Base-by-base conservation (phyloP, 1,140 invertebrate genomes). In the Patella vulgata region DNA sequence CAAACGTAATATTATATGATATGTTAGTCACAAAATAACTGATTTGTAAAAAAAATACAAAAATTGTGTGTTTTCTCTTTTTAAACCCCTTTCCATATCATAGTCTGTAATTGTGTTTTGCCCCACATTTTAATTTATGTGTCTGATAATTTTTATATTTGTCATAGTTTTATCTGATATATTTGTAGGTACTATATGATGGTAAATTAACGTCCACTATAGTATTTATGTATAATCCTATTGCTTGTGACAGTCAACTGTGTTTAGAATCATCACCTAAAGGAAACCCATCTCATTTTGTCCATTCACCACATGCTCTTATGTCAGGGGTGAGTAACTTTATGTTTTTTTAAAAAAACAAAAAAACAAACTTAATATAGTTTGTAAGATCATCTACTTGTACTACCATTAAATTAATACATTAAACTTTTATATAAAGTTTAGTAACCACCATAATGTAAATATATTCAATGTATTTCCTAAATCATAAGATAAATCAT, bases 181-280 rank as follows among this genome's bases (percentile, higher is more conserved):
- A n/a, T n/a, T 82, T 86, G 36, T 85, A 98, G 94, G 94, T 98
- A 63, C 87, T 99, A 70, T 99, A 99, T 86, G 97, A 99, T 86
- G 96, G 96, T 62, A 97, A 97, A 86, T 86, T 99, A 74, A 97
- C 96, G 64, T 93, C 90, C 74, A 92, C 93, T 70, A 95, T 99
- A 79, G 94, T 99, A 74, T 99, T 99, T 85, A 97, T 99, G 92
- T 99, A 99, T 88, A 99, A 98, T 86, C 97, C 98, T 51, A 97
- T 99, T 75, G 97, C 97, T 52, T 88, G 88, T 80, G 96, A 99
- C 85, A 95, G 95, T 77, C 97, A 99, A 85, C 88, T 99, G 46
- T 99, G 97, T 88, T 88, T 99, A 61, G 96, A 99, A 86, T 83
- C 84, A 3, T 97, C 95, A 59, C 94, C 96, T 55, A 98, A 98